A percentile compares a stretch with the other conserved stretches of the same genome.
Evolutionary conservation across 2,113 vertebrate genomes (phyloP).

Genomic region (Pedetes capensis): DNA sequence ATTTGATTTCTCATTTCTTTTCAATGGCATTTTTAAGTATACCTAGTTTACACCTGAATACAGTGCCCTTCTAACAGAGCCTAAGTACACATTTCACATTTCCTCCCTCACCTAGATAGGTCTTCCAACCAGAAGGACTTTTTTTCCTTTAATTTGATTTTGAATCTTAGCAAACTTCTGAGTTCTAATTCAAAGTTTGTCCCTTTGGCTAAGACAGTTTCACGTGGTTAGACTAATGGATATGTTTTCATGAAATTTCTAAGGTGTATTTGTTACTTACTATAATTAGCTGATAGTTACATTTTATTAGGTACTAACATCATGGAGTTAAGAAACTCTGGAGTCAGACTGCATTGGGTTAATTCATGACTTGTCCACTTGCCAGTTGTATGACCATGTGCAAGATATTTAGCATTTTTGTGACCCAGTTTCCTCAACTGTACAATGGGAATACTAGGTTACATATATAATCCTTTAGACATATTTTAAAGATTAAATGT

Average conservation of each 20-base stretch:
- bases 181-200: neutral
- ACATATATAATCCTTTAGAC: neutral
- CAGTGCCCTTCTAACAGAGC: neutral
- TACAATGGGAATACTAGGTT: neutral
- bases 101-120: neutral
- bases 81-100: neutral
- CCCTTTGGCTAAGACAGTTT: neutral
- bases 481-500: neutral
- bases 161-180: neutral
- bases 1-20: neutral
- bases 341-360: neutral
- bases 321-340: neutral
- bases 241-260: neutral
- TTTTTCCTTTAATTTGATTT: neutral
- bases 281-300: neutral
- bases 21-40: neutral
- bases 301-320: neutral
- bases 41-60: neutral
- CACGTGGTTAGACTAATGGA: neutral
- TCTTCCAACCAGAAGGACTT: neutral
- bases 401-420: neutral
- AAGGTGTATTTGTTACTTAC: neutral
- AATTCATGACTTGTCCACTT: neutral
- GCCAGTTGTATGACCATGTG: neutral
- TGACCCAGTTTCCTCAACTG: neutral